Percentiles rank a stretch among this genome's conserved stretches.
Conservation (phyloP, 1,140 invertebrate genomes). For the Octopus sinensis region DNA sequence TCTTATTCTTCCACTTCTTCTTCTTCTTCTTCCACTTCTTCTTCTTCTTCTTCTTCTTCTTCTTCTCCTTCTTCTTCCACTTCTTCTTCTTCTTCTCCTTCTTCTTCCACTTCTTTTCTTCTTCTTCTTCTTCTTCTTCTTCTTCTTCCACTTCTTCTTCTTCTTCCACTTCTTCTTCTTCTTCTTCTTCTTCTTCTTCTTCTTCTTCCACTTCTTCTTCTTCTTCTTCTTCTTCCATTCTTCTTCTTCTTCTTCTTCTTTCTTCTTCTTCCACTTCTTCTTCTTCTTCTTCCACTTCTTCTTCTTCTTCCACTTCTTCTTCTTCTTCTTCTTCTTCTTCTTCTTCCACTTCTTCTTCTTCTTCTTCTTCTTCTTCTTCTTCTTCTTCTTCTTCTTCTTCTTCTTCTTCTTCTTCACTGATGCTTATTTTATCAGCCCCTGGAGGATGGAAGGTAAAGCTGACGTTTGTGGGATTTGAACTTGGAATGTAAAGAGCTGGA, state of each 20-base stretch:
- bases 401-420: not conserved
- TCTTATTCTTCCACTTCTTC: not conserved
- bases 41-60: not conserved
- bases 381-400: not conserved
- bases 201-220: not conserved
- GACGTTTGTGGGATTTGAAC: too few relatives aligned
- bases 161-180: not conserved
- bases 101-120: not conserved
- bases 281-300: not conserved
- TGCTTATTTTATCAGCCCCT: too few relatives aligned
- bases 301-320: not conserved
- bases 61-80: not conserved
- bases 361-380: not conserved
- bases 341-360: not conserved
- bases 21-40: not conserved
- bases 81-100: not conserved
- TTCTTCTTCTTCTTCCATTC: not conserved
- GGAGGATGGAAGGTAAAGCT: too few relatives aligned
- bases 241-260: not conserved
- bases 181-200: not conserved
- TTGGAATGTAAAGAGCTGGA: too few relatives aligned
- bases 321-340: not conserved
- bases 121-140: not conserved
- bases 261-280: not conserved
- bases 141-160: not conserved